Percentiles rank a stretch among this genome's conserved stretches.
Conservation (phyloP, 2,888 invertebrate species). For the Oscheius sp. region DNA sequence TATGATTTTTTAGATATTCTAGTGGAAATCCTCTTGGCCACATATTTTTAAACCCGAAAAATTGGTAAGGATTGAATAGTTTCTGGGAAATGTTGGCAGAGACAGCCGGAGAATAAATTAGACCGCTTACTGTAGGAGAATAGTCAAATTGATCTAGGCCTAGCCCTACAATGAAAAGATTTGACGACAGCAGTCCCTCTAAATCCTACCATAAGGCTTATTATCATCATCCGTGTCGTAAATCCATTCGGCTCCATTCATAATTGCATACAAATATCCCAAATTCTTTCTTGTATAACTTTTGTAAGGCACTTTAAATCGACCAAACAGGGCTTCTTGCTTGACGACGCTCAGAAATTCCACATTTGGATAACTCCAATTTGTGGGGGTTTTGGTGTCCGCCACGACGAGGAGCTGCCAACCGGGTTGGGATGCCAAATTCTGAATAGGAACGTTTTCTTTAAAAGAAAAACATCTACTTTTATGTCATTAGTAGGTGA, state of each 20-base stretch:
- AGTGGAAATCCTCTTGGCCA: constrained; percentile 59
- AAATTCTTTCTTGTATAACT: constrained; percentile 41
- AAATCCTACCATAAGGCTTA: constrained; percentile 34
- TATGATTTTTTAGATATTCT: constrained; percentile 46
- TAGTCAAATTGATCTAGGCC: constrained; percentile 54
- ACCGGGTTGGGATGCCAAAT: constrained; percentile 30
- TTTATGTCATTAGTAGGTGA: constrained; percentile 33
- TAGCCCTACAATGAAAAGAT: constrained; percentile 33
- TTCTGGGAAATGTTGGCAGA: constrained; percentile 24
- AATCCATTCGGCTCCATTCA: constrained; percentile 44
- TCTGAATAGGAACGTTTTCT: constrained; percentile 25
- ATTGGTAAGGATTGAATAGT: constrained; percentile 55
- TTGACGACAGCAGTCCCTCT: too few species aligned
- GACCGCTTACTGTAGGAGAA: constrained; percentile 10
- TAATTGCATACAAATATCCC: constrained; percentile 44
- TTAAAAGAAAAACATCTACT: constrained; percentile 4
- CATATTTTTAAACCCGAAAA: constrained; percentile 47
- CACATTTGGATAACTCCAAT: constrained; percentile 40
- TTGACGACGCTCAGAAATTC: constrained; percentile 40
- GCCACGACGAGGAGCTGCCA: constrained; percentile 47
- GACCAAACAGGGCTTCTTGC: constrained; percentile 32
- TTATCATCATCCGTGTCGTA: constrained; percentile 51
- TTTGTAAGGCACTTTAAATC: neutral
- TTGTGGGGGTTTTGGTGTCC: constrained; percentile 42
- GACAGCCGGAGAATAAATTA: neutral